phyloP scores from a whole-genome alignment of 2,888 invertebrate species.

The Furcula furcula region DNA sequence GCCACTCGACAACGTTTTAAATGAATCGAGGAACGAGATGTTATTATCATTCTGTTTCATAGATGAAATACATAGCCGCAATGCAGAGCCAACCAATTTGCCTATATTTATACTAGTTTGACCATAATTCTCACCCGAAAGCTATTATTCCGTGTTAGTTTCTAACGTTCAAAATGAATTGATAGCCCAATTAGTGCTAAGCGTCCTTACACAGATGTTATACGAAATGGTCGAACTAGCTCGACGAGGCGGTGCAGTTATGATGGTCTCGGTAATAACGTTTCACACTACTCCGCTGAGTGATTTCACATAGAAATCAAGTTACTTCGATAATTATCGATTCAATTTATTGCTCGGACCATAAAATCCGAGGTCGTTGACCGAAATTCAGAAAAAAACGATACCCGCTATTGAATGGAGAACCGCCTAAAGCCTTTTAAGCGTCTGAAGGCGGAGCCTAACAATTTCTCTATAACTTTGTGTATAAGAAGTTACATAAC shows the following conservation, averaged over 20 bases:
- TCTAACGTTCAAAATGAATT: constrained; percentile 40
- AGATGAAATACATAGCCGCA: not conserved
- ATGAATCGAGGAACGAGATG: constrained; percentile 15
- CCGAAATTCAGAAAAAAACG: constrained; percentile 50
- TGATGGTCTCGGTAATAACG: constrained; percentile 38
- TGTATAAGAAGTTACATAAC: constrained; percentile 59
- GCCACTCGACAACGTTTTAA: constrained; percentile 18
- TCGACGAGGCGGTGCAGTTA: constrained; percentile 34
- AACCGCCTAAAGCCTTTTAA: constrained; percentile 67
- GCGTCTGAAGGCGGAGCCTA: constrained; percentile 58
- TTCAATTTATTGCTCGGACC: constrained; percentile 65
- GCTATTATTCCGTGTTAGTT: constrained; percentile 13
- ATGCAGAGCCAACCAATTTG: not conserved
- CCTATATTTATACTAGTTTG: no score
- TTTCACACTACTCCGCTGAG: constrained; percentile 55
- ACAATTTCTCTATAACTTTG: constrained; percentile 67
- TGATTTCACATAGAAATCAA: constrained; percentile 65
- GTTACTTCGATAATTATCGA: constrained; percentile 62
- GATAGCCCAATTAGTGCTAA: constrained; percentile 46
- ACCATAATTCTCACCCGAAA: not conserved
- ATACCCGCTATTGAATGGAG: constrained; percentile 60
- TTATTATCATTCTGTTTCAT: not conserved
- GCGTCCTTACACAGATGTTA: constrained; percentile 38
- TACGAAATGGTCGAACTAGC: constrained; percentile 42
- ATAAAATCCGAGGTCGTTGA: constrained; percentile 66